These are phyloP conservation scores for Pantherophis vulpinus DNA, from an alignment of 2,797 vertebrate species.

Conservation along the genomic window DNA sequence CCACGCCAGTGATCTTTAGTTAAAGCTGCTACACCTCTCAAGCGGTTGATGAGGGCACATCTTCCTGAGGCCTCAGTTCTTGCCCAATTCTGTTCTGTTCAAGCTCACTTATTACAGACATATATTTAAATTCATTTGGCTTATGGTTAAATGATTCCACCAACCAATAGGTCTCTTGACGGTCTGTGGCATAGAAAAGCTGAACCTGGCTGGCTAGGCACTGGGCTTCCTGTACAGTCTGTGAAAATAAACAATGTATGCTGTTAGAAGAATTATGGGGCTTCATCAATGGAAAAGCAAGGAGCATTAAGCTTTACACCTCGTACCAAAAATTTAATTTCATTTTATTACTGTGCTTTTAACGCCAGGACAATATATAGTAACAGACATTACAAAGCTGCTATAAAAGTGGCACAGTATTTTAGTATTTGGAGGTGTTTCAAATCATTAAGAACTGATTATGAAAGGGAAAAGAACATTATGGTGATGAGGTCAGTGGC, in stretches of 20 bases:
- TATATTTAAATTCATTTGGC: slow-evolving; percentile 87
- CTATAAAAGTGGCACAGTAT: background rate
- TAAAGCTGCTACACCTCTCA: background rate
- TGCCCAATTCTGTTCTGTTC: slow-evolving; percentile 83
- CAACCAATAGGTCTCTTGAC: slow-evolving; percentile 77
- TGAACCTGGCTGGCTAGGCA: slow-evolving; percentile 95
- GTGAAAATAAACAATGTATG: slow-evolving; percentile 35
- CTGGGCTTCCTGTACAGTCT: slow-evolving; percentile 89
- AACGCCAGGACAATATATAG: background rate
- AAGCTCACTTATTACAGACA: slow-evolving; percentile 87
- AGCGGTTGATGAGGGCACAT: slow-evolving; percentile 44
- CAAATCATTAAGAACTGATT: background rate
- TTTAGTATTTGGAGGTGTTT: background rate
- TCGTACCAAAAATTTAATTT: background rate
- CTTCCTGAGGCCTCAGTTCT: slow-evolving; percentile 57
- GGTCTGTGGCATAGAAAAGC: slow-evolving; percentile 90
- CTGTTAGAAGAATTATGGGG: background rate
- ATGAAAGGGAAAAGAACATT: background rate
- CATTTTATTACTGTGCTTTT: background rate
- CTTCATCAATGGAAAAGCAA: background rate
- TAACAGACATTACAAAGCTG: background rate
- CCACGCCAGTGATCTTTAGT: background rate
- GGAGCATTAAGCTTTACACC: background rate
- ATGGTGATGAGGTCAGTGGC: background rate
- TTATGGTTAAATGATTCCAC: slow-evolving; percentile 92